These are phyloP conservation scores for Mus minutoides DNA, from an alignment of 2,797 vertebrate genomes.

Conservation along the genomic window DNA sequence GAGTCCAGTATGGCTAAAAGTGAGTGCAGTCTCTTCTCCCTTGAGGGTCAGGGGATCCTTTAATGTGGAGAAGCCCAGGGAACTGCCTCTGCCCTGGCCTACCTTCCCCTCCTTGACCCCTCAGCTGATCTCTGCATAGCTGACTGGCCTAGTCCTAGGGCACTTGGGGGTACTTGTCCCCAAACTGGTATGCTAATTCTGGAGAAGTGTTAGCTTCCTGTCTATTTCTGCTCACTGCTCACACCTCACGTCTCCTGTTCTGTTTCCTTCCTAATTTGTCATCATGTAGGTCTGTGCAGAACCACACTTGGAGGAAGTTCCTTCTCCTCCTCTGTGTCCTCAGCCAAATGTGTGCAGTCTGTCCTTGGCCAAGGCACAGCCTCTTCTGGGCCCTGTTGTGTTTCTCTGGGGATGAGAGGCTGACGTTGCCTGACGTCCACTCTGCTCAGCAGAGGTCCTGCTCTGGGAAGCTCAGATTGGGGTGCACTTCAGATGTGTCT, in stretches of 20 bases:
- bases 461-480: neutral
- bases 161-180: conserved; percentile 39
- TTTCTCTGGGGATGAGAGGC: neutral
- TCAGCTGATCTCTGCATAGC: neutral
- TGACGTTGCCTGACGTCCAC: neutral
- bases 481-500: neutral
- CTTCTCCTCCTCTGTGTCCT: neutral
- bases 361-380: conserved; percentile 9
- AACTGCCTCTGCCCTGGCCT: neutral
- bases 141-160: conserved; percentile 33
- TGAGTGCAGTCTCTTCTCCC: neutral
- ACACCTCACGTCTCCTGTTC: conserved; percentile 71
- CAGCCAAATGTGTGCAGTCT: conserved; percentile 36
- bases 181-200: conserved; percentile 58
- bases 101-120: neutral
- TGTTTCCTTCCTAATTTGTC: conserved; percentile 62
- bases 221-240: conserved; percentile 69
- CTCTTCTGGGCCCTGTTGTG: neutral
- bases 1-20: neutral
- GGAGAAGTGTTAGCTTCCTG: conserved; percentile 67
- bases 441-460: neutral
- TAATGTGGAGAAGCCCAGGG: neutral
- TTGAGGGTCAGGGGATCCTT: neutral
- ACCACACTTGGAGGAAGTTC: conserved; percentile 51
- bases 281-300: conserved; percentile 41